Percentiles rank a stretch among this genome's conserved stretches.
Conservation (phyloP, 2,888 invertebrate genomes). For the Drosophila peninsularis region DNA sequence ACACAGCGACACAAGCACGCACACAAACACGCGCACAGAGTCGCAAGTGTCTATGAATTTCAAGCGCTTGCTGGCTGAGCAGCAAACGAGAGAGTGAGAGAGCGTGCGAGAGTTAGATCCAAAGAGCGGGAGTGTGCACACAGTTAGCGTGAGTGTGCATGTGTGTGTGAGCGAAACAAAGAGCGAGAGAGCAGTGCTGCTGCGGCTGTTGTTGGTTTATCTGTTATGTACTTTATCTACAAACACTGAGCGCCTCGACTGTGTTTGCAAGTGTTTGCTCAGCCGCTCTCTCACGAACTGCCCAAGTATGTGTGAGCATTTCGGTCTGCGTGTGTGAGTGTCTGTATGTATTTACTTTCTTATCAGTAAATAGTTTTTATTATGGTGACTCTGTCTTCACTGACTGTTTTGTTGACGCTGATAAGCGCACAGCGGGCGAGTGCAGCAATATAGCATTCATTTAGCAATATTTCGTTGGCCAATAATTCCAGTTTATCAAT, state of each 20-base stretch:
- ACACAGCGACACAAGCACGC: not conserved
- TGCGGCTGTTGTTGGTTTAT: conserved; percentile 36
- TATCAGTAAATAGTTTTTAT: conserved; percentile 79
- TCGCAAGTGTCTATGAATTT: conserved; percentile 65
- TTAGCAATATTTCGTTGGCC: conserved; percentile 22
- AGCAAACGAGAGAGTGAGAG: not conserved
- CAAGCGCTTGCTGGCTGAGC: conserved; percentile 57
- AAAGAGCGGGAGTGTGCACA: conserved; percentile 4
- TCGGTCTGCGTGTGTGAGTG: conserved; percentile 5
- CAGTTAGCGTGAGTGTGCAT: not conserved
- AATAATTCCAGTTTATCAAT: not conserved
- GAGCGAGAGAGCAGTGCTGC: conserved; percentile 26
- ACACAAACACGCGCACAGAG: conserved; percentile 2
- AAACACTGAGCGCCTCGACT: conserved; percentile 52
- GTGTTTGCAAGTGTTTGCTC: conserved; percentile 71
- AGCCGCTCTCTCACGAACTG: conserved; percentile 56
- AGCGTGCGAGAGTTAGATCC: conserved; percentile 4
- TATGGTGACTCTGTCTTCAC: conserved; percentile 35
- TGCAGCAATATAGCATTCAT: conserved; percentile 9
- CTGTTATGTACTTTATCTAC: conserved; percentile 70
- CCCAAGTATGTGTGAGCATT: conserved; percentile 7
- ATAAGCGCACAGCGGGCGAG: conserved; percentile 26
- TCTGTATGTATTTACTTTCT: conserved; percentile 47
- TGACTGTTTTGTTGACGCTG: conserved; percentile 33
- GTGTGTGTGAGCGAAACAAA: conserved; percentile 6